phyloP scores from a whole-genome alignment of 2,888 invertebrate species.

The Neoitamus cyanurus region DNA sequence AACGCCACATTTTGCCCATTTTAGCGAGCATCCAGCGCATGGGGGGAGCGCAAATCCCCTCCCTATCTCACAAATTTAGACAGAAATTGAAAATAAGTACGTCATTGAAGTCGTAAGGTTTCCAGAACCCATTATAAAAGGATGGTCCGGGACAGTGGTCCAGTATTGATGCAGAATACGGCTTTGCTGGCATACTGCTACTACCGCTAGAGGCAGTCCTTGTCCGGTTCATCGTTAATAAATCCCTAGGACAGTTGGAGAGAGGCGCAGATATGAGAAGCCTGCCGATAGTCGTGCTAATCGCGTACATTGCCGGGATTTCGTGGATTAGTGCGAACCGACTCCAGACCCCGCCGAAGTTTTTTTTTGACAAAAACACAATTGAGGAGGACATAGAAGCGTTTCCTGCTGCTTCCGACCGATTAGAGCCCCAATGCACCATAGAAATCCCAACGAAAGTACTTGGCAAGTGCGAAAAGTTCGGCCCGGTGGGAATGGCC shows the following conservation, averaged over 20 bases:
- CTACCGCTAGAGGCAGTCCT: too few species aligned
- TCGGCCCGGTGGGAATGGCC: constrained; percentile 60
- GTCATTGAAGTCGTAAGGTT: not conserved
- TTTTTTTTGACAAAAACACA: not conserved
- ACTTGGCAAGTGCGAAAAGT: constrained; percentile 60
- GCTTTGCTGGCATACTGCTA: not conserved
- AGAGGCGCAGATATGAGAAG: not conserved
- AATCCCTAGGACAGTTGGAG: not conserved
- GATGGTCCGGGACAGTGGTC: not conserved
- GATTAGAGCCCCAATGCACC: constrained; percentile 56
- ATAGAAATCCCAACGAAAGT: constrained; percentile 62
- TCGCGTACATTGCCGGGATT: not conserved
- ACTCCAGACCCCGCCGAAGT: not conserved
- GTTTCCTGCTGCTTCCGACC: not conserved
- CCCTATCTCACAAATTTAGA: not conserved
- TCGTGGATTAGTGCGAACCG: not conserved
- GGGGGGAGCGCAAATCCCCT: not conserved
- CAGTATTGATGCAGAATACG: not conserved
- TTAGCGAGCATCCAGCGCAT: not conserved
- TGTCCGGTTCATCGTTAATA: not conserved
- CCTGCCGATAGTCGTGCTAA: not conserved
- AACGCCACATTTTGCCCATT: not conserved
- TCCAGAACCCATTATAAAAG: not conserved
- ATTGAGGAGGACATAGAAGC: not conserved
- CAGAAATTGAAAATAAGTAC: not conserved